A percentile compares a stretch with the other conserved stretches of the same genome.
These are phyloP conservation scores for Latrodectus elegans DNA, from an alignment of 2,888 invertebrate species.

Conservation along the genomic window DNA sequence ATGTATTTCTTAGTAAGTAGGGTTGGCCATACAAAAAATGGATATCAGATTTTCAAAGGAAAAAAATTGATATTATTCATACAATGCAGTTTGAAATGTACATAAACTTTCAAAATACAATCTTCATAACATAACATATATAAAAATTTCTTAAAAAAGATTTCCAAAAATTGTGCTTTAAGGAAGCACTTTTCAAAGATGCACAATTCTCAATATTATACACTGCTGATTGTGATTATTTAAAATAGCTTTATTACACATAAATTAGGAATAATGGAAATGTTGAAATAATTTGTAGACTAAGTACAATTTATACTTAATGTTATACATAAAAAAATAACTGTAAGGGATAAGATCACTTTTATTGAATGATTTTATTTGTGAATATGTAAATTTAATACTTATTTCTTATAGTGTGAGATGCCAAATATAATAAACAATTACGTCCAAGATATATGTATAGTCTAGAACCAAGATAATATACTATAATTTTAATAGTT, in stretches of 20 bases:
- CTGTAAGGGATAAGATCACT: too few relatives aligned
- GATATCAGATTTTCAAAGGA: constrained; percentile 13
- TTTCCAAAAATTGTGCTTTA: constrained; percentile 14
- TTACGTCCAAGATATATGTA: not conserved
- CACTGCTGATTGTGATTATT: too few relatives aligned
- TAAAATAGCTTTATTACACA: too few relatives aligned
- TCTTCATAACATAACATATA: constrained; percentile 23
- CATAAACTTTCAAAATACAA: constrained; percentile 19
- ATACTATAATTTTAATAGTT: not conserved
- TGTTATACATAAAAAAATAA: too few relatives aligned
- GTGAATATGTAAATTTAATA: too few relatives aligned
- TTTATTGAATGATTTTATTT: too few relatives aligned
- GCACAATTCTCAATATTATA: not conserved
- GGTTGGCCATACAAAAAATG: constrained; percentile 47
- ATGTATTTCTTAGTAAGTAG: constrained; percentile 48
- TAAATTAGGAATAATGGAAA: too few relatives aligned
- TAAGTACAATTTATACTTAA: too few relatives aligned
- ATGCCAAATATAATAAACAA: not conserved
- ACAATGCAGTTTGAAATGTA: not conserved
- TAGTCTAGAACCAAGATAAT: not conserved
- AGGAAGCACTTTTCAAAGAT: constrained; percentile 5
- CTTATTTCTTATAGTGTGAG: not conserved
- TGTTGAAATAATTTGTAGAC: too few relatives aligned
- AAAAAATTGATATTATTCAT: constrained; percentile 12
- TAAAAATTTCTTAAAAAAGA: constrained; percentile 23